Base-by-base conservation (phyloP, 2,888 invertebrate species). In the Erebia epiphron region DNA sequence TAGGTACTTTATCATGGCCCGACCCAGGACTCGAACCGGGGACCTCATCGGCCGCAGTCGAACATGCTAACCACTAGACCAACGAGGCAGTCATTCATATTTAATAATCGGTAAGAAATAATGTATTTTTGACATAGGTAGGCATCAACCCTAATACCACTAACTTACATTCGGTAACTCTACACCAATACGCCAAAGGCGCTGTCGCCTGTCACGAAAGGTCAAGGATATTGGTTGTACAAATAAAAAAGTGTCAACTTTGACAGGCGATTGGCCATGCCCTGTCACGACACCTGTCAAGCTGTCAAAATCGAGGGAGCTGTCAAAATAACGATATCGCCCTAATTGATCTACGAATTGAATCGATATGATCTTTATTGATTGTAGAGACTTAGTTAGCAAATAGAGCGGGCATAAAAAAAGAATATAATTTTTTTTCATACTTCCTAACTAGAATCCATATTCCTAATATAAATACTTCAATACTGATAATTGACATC, bases 241-340 rank as follows among this genome's bases (percentile, higher is more conserved):
- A 10, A 54, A 54, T 7, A 65, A 65, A 54, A 67, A 58, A 60
- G 67, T 67, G 67, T 61, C 41, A 4, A 41, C n/a, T 69, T 52
- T 72, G 68, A 52, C 46, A 72, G 50, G 26, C 26, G 68, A 60
- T 50, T 41, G 60, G 61, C 50, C 60, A 14, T 41, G 61, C 52
- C 62, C 75, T 76, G 76, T 78, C 79, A 78, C 75, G 74, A 74
- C 78, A 77, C 75, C 73, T 78, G 78, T 78, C 77, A 74, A 75
- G 69, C 69, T 73, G 78, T 77, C 78, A 75, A 67, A 73, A 68
- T 72, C 50, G 67, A 67, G 35, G 73, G 69, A 73, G 74, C 78
- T 77, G 78, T 79, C 78, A 79, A 76, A 77, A 75, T 73, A 73
- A 70, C 74, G 72, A 69, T 76, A 79, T 79, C 78, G 43, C 54